Evolutionary conservation across 2,113 vertebrate genomes (phyloP), one percentile per base, ranked within the genome.

Genomic region (Pelobates fuscus): DNA sequence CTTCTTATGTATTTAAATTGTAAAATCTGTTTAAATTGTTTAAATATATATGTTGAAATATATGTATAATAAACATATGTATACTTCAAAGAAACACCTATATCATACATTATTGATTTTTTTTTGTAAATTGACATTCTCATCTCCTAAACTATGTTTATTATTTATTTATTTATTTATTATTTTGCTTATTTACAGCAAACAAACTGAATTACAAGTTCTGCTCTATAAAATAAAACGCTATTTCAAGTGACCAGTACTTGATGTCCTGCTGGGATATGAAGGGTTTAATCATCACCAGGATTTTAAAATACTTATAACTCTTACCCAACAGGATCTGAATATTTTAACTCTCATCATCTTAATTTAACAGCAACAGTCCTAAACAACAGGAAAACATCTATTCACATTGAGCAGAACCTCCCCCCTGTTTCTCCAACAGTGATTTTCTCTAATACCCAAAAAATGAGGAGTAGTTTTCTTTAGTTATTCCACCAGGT

Each of bases 401-500:
- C 30, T 18, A 15, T 32, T 2, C n/a, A 23, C 43, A 71, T 15
- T 41, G 30, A 59, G 59, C 11, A 61, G 37, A 15, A 15, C 3
- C n/a, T n/a, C 18, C 18, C n/a, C 20, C 41, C 43, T 49, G 41
- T 25, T 32, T 29, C 59, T 63, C 23, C n/a, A 64, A 43, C 84
- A 84, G 86, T 88, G 84, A 88, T 88, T 93, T 82, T 79, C 90
- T 90, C 89, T 89, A 91, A 93, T 91, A 71, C 12, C 32, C 89
- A 92, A 93, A 92, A 93, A 90, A 92, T 89, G 88, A 91, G 89
- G 89, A 90, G 89, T 87, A 90, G 85, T 89, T 89, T 91, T 89
- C 91, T 90, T 90, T 92, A 92, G 89, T 88, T 89, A 90, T 90
- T 88, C 92, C 92, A 92, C 92, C 92, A 92, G 92, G 91, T 90